phyloP scores from a whole-genome alignment of 2,888 invertebrate species.

The Heliothis peltigera region DNA sequence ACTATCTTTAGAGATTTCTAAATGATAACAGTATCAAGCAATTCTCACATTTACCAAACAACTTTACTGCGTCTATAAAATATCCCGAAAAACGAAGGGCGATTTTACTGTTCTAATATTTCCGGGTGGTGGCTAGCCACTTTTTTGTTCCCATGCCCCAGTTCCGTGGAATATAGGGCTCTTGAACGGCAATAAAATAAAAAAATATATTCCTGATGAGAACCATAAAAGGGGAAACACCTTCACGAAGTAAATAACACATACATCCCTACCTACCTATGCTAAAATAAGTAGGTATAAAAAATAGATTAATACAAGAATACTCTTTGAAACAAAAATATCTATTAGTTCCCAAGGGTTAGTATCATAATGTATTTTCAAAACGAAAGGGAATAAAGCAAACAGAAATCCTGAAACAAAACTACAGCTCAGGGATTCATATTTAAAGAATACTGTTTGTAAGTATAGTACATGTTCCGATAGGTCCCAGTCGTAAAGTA shows the following conservation, averaged over 20 bases:
- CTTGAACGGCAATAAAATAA: slow-evolving; percentile 57
- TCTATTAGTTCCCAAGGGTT: background rate
- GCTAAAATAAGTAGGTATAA: slow-evolving; percentile 1
- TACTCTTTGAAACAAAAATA: background rate
- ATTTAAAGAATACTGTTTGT: slow-evolving; percentile 21
- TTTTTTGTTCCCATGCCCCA: slow-evolving; percentile 36
- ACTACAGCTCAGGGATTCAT: slow-evolving; percentile 4
- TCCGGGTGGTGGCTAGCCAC: slow-evolving; percentile 32
- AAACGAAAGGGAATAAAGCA: background rate
- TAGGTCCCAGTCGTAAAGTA: slow-evolving; percentile 31
- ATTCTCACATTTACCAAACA: background rate
- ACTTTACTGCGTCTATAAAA: background rate
- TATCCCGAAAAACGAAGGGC: slow-evolving; percentile 3
- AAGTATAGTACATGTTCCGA: slow-evolving; percentile 21
- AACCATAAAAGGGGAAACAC: slow-evolving; percentile 24
- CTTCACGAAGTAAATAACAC: slow-evolving; percentile 13
- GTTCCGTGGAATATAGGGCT: slow-evolving; percentile 54
- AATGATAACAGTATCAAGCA: background rate
- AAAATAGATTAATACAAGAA: background rate
- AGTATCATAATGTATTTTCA: background rate
- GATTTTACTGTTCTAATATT: slow-evolving; percentile 60
- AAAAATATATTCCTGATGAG: slow-evolving; percentile 42
- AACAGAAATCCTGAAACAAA: background rate
- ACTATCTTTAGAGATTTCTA: background rate
- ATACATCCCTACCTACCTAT: background rate